phyloP scores from a whole-genome alignment of 2,797 vertebrate species.

The Anabas testudineus region DNA sequence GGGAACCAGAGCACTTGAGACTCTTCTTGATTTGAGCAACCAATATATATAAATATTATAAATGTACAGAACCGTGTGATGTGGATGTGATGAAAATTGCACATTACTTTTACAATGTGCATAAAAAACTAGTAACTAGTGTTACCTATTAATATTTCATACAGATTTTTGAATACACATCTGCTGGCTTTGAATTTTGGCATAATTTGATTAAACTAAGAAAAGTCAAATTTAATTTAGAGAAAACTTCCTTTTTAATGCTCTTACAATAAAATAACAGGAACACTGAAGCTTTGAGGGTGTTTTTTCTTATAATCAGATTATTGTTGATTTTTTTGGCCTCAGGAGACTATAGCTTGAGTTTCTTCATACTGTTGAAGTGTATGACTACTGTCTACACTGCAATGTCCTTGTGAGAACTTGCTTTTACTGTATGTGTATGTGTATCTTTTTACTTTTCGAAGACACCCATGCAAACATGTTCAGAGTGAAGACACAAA shows the following conservation, averaged over 20 bases:
- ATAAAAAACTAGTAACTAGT: too few species aligned
- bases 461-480: too few species aligned
- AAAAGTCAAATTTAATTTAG: slow-evolving; percentile 19
- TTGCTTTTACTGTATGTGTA: too few species aligned
- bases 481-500: too few species aligned
- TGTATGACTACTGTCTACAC: not conserved
- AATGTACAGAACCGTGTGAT: too few species aligned
- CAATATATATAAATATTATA: not conserved
- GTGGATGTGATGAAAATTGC: not conserved
- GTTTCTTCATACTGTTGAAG: not conserved
- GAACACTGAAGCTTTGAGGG: slow-evolving; percentile 18
- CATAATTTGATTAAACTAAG: slow-evolving; percentile 10
- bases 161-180: not conserved
- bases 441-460: too few species aligned
- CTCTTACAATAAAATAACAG: slow-evolving; percentile 10
- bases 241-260: too few species aligned
- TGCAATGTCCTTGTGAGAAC: not conserved
- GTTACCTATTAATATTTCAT: slow-evolving; percentile 9
- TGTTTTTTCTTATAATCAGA: slow-evolving; percentile 45
- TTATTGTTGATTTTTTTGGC: slow-evolving; percentile 22
- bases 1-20: slow-evolving; percentile 25
- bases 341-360: slow-evolving; percentile 12
- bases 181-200: not conserved
- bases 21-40: not conserved
- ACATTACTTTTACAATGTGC: not conserved